Evolutionary conservation across 2,797 vertebrate genomes (phyloP).

Genomic region (Typhlichthys subterraneus): DNA sequence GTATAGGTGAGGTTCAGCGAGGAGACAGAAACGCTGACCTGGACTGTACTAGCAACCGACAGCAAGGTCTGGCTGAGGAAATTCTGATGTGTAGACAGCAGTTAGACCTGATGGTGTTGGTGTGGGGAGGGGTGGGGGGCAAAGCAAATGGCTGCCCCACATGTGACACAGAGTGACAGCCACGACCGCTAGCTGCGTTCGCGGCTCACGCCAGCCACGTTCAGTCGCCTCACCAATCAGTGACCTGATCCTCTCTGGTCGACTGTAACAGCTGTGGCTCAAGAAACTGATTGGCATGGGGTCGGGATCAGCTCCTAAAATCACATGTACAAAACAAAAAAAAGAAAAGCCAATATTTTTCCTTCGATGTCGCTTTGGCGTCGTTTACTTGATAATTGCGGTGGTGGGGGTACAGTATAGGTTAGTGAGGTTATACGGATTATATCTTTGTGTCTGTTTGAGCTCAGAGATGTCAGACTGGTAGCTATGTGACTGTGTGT

Average conservation of each 20-base stretch:
- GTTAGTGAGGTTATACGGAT: slow-evolving; percentile 6
- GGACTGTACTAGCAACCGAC: slow-evolving; percentile 28
- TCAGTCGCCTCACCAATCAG: slow-evolving; percentile 60
- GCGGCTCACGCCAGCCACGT: slow-evolving; percentile 58
- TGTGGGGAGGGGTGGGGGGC: slow-evolving; percentile 22
- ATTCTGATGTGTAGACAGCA: slow-evolving; percentile 55
- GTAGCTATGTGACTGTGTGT: slow-evolving; percentile 10
- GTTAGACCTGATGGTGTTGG: slow-evolving; percentile 41
- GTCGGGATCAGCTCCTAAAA: too few species aligned
- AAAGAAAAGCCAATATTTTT: too few species aligned
- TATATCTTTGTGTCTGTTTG: not conserved
- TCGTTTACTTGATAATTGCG: too few species aligned
- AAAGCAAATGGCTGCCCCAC: slow-evolving; percentile 43
- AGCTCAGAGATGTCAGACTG: not conserved
- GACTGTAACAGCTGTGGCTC: slow-evolving; percentile 15
- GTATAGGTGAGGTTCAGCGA: slow-evolving; percentile 8
- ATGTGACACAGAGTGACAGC: slow-evolving; percentile 38
- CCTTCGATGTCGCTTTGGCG: too few species aligned
- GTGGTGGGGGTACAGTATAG: not conserved
- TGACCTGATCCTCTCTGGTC: slow-evolving; percentile 19
- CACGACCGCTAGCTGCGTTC: slow-evolving; percentile 57
- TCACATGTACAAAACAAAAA: too few species aligned
- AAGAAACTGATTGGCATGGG: too few species aligned
- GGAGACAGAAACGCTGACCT: slow-evolving; percentile 19
- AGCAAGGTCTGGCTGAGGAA: slow-evolving; percentile 43